Evolutionary conservation across 2,888 invertebrate species (phyloP).

Genomic region (Alsophila aescularia): DNA sequence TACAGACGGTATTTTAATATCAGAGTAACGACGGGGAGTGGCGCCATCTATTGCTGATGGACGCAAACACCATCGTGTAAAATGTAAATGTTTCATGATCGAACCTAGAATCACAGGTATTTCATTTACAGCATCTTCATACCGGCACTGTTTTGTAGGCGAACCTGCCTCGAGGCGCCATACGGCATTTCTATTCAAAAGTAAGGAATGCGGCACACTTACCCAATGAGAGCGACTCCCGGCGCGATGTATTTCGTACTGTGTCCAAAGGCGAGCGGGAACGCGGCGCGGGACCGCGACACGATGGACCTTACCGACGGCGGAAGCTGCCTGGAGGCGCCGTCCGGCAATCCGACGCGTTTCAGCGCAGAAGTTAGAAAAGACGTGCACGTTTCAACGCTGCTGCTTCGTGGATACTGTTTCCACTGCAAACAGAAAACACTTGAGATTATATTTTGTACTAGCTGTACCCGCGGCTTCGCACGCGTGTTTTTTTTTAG

Average conservation of each 20-base stretch:
- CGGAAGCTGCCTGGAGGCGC: slow-evolving; percentile 85
- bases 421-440: slow-evolving; percentile 81
- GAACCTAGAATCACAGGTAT: too few species aligned
- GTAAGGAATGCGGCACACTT: slow-evolving; percentile 49
- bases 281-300: slow-evolving; percentile 90
- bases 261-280: slow-evolving; percentile 97
- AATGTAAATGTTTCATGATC: too few species aligned
- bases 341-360: slow-evolving; percentile 69
- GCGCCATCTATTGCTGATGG: background rate
- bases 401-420: slow-evolving; percentile 79
- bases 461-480: too few species aligned
- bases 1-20: too few species aligned
- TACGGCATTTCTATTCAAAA: too few species aligned
- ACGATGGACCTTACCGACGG: slow-evolving; percentile 87
- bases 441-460: background rate
- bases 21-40: background rate
- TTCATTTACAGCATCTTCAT: too few species aligned
- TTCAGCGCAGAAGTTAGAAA: slow-evolving; percentile 75
- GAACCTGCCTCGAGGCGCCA: too few species aligned
- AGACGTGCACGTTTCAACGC: slow-evolving; percentile 83
- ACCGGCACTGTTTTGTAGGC: too few species aligned
- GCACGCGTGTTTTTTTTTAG: too few species aligned
- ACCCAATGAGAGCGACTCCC: slow-evolving; percentile 95
- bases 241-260: slow-evolving; percentile 92
- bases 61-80: background rate